phyloP scores from a whole-genome alignment of 2,113 vertebrate species.

The Aleadryas rufinucha region DNA sequence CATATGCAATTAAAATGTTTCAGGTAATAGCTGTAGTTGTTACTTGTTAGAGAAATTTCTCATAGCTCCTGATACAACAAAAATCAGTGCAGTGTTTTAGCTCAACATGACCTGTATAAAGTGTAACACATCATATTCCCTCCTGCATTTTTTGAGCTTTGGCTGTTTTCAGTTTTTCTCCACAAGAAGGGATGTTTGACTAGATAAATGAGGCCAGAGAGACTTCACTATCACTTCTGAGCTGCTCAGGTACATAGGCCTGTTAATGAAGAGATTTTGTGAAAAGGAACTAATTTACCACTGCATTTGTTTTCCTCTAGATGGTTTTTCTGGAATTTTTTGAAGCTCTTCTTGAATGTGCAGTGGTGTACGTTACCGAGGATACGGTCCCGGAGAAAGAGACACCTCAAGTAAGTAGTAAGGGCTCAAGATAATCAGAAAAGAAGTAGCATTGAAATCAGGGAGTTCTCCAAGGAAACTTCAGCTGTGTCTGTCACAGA shows the following conservation, averaged over 20 bases:
- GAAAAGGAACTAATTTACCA: not conserved
- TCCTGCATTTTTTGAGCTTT: not conserved
- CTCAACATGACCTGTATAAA: not conserved
- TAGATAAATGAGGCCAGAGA: not conserved
- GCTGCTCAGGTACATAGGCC: not conserved
- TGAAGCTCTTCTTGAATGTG: constrained; percentile 86
- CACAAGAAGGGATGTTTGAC: not conserved
- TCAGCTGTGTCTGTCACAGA: not conserved
- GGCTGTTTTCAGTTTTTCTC: not conserved
- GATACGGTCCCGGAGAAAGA: not conserved
- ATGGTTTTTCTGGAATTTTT: constrained; percentile 92
- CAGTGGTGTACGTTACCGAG: constrained; percentile 60
- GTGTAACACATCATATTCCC: not conserved
- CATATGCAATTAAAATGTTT: not conserved
- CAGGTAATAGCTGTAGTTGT: not conserved
- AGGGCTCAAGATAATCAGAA: not conserved
- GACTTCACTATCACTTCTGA: not conserved
- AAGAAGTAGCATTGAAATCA: not conserved
- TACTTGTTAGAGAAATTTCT: not conserved
- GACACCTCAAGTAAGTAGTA: too few species aligned
- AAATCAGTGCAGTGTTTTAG: not conserved
- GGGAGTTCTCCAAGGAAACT: not conserved
- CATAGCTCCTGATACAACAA: not conserved
- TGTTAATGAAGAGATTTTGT: not conserved
- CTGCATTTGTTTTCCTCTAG: constrained; percentile 65